phyloP scores from a whole-genome alignment of 2,113 vertebrate genomes.

The Polypterus senegalus region DNA sequence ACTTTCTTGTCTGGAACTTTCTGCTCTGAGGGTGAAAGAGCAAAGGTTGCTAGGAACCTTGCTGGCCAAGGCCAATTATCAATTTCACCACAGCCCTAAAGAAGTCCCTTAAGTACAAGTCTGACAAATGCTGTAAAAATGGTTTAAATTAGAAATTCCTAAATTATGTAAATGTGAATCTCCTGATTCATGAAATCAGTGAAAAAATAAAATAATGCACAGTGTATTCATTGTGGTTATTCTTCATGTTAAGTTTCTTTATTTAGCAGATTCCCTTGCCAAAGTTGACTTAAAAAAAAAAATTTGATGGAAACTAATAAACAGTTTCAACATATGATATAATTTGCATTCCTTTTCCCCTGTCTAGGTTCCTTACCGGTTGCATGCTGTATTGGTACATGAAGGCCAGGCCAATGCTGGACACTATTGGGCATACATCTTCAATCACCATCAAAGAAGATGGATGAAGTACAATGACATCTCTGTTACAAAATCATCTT shows the following conservation, averaged over 20 bases:
- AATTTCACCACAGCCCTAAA: too few relatives aligned
- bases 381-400: constrained; percentile 91
- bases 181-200: too few relatives aligned
- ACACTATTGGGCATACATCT: constrained; percentile 98
- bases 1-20: too few relatives aligned
- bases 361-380: constrained; percentile 81
- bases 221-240: too few relatives aligned
- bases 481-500: constrained; percentile 89
- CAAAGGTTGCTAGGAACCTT: too few relatives aligned
- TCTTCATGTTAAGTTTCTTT: not conserved
- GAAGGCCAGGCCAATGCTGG: constrained; percentile 95
- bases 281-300: not conserved
- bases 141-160: too few relatives aligned
- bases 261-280: not conserved
- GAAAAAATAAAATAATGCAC: too few relatives aligned
- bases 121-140: too few relatives aligned
- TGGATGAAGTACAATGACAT: constrained; percentile 99
- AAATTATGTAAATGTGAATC: too few relatives aligned
- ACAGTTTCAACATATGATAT: not conserved
- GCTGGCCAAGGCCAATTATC: too few relatives aligned
- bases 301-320: not conserved
- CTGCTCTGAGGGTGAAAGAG: too few relatives aligned
- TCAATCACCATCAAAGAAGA: constrained; percentile 73
- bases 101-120: too few relatives aligned
- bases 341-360: not conserved